Evolutionary conservation across 2,888 invertebrate genomes (phyloP).

Genomic region (Sthenelais limicola): DNA sequence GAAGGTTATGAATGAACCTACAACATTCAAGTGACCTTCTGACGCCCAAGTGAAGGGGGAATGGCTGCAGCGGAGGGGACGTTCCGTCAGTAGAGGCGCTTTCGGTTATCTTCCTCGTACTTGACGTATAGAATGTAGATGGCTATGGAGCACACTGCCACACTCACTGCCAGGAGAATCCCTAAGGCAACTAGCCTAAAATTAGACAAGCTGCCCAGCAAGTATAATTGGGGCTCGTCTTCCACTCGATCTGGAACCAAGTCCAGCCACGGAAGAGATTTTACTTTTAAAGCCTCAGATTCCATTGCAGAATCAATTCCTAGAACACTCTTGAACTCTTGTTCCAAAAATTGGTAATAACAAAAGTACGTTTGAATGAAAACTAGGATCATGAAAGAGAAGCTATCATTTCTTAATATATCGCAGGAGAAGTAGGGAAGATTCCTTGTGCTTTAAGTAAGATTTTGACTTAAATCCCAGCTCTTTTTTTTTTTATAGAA

Average conservation of each 20-base stretch:
- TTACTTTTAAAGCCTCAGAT: no score
- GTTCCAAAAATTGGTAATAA: no score
- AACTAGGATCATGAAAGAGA: no score
- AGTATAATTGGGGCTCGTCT: conserved; percentile 7
- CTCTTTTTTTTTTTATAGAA: no score
- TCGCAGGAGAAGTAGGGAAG: no score
- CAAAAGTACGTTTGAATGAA: no score
- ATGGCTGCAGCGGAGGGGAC: neutral
- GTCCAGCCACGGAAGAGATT: conserved; percentile 20
- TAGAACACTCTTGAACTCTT: no score
- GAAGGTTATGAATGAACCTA: neutral
- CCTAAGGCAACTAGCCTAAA: conserved; percentile 12
- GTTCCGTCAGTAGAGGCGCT: conserved; percentile 39
- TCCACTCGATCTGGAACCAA: conserved; percentile 33
- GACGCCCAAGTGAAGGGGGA: neutral
- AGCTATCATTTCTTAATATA: no score
- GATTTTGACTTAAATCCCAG: no score
- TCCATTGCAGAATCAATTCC: no score
- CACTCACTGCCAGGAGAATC: conserved; percentile 23
- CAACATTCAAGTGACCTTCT: neutral
- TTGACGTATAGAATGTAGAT: conserved; percentile 32
- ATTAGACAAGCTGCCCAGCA: conserved; percentile 24
- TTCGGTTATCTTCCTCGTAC: conserved; percentile 30
- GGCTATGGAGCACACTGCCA: conserved; percentile 22
- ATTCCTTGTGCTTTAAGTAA: no score